Base-by-base conservation (phyloP, 2,113 vertebrate genomes). In the Panthera leo region DNA sequence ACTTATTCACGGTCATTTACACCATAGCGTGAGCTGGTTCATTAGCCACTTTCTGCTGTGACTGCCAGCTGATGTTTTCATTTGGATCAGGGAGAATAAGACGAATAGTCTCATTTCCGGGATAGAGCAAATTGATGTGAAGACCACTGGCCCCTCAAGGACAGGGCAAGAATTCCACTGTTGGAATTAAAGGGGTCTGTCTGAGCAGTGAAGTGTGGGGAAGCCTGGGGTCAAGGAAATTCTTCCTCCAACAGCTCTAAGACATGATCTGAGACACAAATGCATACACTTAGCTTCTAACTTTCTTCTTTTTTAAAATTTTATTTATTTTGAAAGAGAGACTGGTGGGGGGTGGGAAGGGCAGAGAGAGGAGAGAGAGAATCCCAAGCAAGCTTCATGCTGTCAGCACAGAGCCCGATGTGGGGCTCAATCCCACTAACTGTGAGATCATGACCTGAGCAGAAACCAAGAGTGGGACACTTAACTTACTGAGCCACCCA, bases 21-120 rank as follows among this genome's bases (percentile, higher is more conserved):
- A 89, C 34, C 88, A 23, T 65, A 79, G 65, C 51, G 51, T 84
- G 85, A 94, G n/a, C 51, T 91, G 70, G 34, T 92, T 94, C 65
- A 87, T 92, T 84, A 90, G 48, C 14, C 27, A 61, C 42, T 94
- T 86, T 39, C 92, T 91, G 14, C 42, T 76, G 51, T 68, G 65
- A 53, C 65, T 34, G 36, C 42, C 36, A 73, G 86, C 42, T 89
- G 25, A 79, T 94, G 29, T 82, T 93, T 71, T 95, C 51, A 65
- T 71, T 58, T 85, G 15, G 31, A 58, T 45, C 21, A 73, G 27
- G 71, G 45, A 85, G 42, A 58, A n/a, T 71, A 67, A 91, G 51
- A 58, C 36, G 14, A 9, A 80, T 23, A 45, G 42, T 36, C 7
- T 94, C 55, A 95, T 87, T 96, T 91, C 65, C 25, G 63, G 58